These are phyloP conservation scores for Sarcophaga rosellei DNA, from an alignment of 2,888 invertebrate species.

Conservation along the genomic window DNA sequence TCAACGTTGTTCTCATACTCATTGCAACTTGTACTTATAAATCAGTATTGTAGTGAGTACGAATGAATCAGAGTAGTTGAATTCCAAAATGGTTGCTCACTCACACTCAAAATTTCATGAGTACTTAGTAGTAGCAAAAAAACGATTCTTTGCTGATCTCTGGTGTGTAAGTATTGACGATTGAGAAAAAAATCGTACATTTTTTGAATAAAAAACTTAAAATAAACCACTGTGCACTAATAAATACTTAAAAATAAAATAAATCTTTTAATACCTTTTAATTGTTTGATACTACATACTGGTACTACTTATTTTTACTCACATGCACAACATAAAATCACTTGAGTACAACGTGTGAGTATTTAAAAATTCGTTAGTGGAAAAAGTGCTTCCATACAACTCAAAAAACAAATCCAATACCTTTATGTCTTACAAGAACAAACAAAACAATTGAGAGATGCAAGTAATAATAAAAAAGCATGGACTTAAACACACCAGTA, in stretches of 20 bases:
- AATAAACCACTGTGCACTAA: not conserved
- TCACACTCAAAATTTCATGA: too few species aligned
- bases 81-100: too few species aligned
- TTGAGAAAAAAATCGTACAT: too few species aligned
- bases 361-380: conserved; percentile 14
- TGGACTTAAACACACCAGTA: not conserved
- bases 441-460: not conserved
- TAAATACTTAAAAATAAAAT: not conserved
- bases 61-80: too few species aligned
- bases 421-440: conserved; percentile 11
- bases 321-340: not conserved
- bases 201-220: not conserved
- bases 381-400: too few species aligned
- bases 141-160: too few species aligned
- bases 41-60: too few species aligned
- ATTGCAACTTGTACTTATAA: too few species aligned
- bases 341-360: not conserved
- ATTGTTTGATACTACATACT: conserved; percentile 22
- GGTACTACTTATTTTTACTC: conserved; percentile 6
- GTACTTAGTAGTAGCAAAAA: too few species aligned
- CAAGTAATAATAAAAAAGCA: too few species aligned
- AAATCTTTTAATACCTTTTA: conserved; percentile 13
- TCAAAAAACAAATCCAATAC: conserved; percentile 14
- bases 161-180: too few species aligned
- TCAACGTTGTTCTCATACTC: too few species aligned